Conservation (phyloP, 2,113 vertebrate genomes). For the Phoenicopterus ruber region DNA sequence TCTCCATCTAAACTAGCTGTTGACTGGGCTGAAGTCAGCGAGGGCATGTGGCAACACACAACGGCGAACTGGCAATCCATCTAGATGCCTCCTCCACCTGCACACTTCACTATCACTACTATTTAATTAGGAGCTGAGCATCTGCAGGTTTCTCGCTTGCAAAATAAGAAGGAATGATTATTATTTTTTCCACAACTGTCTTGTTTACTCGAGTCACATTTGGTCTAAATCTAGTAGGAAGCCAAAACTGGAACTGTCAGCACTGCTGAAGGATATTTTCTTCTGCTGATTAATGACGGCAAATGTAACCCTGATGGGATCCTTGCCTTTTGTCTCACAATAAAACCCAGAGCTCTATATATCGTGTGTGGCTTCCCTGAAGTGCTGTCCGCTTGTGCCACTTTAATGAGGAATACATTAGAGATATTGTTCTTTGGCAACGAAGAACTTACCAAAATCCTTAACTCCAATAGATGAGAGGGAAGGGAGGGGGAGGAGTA, state of each 20-base stretch:
- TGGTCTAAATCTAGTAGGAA: conserved; percentile 20
- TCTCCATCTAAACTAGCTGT: neutral
- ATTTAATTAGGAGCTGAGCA: neutral
- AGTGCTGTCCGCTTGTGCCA: neutral
- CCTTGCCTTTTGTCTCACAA: neutral
- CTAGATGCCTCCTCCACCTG: neutral
- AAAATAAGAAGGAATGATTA: neutral
- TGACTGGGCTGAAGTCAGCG: neutral
- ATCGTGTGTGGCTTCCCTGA: neutral
- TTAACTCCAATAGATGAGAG: neutral
- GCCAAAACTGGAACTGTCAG: neutral
- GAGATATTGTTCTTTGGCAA: neutral
- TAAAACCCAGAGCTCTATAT: neutral
- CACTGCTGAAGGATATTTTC: neutral
- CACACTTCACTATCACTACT: neutral
- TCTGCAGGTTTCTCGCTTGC: neutral
- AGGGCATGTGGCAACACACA: neutral
- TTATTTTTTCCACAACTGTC: neutral
- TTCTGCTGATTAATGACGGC: neutral
- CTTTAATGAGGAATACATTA: neutral
- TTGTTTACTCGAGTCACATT: neutral
- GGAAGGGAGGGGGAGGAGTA: neutral
- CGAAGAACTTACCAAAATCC: neutral
- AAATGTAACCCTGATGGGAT: neutral
- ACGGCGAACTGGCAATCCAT: neutral